A percentile compares a stretch with the other conserved stretches of the same genome.
Evolutionary conservation across 2,888 invertebrate species (phyloP).

Genomic region (Cantharis nigra): DNA sequence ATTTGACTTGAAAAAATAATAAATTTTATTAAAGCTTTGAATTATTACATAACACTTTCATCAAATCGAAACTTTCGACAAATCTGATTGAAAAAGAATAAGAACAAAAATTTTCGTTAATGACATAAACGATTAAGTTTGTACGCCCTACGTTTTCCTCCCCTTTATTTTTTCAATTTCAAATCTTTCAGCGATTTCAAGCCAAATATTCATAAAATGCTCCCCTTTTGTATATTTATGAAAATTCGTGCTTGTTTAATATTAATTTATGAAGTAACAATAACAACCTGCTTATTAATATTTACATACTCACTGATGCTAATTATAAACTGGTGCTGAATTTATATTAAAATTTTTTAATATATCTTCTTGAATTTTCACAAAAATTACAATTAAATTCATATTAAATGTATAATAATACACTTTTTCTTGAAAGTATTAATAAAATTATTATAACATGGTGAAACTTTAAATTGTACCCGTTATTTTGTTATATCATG

Average conservation of each 20-base stretch:
- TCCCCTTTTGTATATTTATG: slow-evolving; percentile 9
- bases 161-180: slow-evolving; percentile 19
- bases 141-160: neutral
- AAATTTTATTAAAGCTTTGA: neutral
- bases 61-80: neutral
- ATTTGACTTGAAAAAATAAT: neutral
- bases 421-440: neutral
- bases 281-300: neutral
- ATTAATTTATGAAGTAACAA: neutral
- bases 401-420: neutral
- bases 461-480: no score
- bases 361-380: neutral
- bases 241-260: neutral
- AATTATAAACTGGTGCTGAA: neutral
- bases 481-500: no score
- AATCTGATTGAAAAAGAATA: slow-evolving; percentile 16
- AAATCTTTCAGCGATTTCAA: slow-evolving; percentile 12
- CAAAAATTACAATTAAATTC: neutral
- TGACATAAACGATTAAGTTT: slow-evolving; percentile 14
- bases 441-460: no score
- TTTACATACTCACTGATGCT: neutral
- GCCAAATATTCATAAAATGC: slow-evolving; percentile 12
- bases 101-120: slow-evolving; percentile 8
- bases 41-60: neutral
- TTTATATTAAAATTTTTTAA: neutral